Evolutionary conservation across 2,888 invertebrate genomes (phyloP), one percentile per base, ranked within the genome.

Genomic region (Volucella zonaria): DNA sequence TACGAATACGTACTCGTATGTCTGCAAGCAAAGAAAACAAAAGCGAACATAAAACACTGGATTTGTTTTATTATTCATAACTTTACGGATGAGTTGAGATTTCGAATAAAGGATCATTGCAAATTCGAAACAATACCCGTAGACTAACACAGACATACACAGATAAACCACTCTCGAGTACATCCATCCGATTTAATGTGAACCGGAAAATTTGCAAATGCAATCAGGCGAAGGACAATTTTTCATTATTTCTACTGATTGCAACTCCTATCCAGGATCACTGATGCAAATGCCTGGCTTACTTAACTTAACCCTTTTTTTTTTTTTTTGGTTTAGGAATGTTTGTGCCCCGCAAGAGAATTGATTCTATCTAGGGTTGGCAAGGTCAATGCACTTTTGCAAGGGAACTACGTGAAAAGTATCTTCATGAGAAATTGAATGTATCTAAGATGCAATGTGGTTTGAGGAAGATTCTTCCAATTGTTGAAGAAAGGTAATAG

Each of bases 111-210:
- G 71, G 79, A 83, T 83, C 83, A 66, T 76, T 76, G 75, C 83
- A 49, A 71, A 80, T 79, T 18, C 66, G 80, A 80, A 83, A 80
- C 83, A 83, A 83, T 76, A 18, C 54, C 49, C 40, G 14, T 14
- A 14, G n/a, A 42, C 70, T 64, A 43, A 67, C 18, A 45, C 40
- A 45, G 59, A 54, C 52, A 54, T 43, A 45, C 67, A 49, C 52
- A 64, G 11, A 8, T 11, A 31, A 40, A 67, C 52, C 61, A 56
- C 70, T 47, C 42, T 45, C 62, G 31, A 52, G 61, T 64, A 58
- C 49, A 78, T 51, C 54, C 80, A 89, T 89, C 89, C 89, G 89
- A 89, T 86, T 82, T 88, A 88, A 86, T 83, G 77, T 80, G 77
- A 82, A 74, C 87, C 89, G 87, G 88, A 87, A 87, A 88, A 89